Percentiles rank a stretch among this genome's conserved stretches.
Conservation (phyloP, 2,797 vertebrate species). For the Lepidocolaptes lacrymiger region DNA sequence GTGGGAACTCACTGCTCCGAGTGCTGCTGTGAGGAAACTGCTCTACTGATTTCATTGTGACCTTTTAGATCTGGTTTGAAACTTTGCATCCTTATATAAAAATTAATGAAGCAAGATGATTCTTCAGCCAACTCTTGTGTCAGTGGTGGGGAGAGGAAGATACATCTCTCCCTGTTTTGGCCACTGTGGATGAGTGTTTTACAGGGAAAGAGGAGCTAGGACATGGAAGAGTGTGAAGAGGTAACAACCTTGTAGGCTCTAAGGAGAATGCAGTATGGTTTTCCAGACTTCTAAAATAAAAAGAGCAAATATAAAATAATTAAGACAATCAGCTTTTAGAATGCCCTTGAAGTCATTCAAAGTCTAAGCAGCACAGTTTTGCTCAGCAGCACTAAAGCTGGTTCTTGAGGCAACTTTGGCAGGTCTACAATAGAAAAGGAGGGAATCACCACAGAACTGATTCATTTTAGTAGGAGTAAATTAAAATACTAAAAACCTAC, state of each 20-base stretch:
- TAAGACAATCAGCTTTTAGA: background rate
- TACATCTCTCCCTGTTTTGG: background rate
- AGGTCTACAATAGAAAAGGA: background rate
- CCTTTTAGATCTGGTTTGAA: background rate
- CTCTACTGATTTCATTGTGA: background rate
- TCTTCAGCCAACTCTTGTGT: background rate
- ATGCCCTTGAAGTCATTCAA: background rate
- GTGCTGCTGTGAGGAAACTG: background rate
- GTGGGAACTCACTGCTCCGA: background rate
- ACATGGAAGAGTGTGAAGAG: accelerated
- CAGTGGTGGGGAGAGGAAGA: background rate
- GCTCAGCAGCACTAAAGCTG: background rate
- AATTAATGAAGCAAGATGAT: background rate
- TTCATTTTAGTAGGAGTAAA: background rate
- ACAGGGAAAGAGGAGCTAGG: background rate
- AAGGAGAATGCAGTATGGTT: background rate
- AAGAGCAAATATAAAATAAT: background rate
- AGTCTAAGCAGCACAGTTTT: background rate
- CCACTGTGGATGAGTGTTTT: background rate
- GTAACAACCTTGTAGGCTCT: background rate
- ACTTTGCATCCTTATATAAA: background rate
- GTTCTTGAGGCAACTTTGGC: background rate
- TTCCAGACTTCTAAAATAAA: background rate
- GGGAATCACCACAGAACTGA: background rate
- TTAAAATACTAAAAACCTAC: background rate